phyloP scores from a whole-genome alignment of 2,888 invertebrate genomes.

The Cataglyphis altisquamis region DNA sequence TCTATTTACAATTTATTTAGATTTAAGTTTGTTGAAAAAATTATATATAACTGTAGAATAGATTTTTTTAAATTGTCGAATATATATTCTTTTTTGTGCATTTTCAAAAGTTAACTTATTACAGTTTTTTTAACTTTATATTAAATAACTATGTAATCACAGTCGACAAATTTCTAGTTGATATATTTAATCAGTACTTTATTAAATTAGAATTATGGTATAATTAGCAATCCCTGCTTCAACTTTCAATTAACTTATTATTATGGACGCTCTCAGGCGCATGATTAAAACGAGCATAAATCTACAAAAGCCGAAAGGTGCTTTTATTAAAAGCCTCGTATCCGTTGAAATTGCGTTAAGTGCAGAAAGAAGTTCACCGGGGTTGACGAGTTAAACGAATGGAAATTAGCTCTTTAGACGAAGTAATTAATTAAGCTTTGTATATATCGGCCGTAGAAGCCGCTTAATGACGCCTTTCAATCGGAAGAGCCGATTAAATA shows the following conservation, averaged over 20 bases:
- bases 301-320: slow-evolving; percentile 15
- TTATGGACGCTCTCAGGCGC: neutral
- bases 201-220: slow-evolving; percentile 15
- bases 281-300: slow-evolving; percentile 23
- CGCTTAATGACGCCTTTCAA: slow-evolving; percentile 43
- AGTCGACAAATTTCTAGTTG: neutral
- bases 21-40: neutral
- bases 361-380: slow-evolving; percentile 20
- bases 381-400: slow-evolving; percentile 24
- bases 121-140: neutral
- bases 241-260: slow-evolving; percentile 40
- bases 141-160: neutral
- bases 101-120: neutral
- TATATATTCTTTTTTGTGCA: neutral
- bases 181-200: slow-evolving; percentile 33
- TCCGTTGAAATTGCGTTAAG: slow-evolving; percentile 27
- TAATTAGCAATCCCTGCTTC: neutral
- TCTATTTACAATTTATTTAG: neutral
- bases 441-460: neutral
- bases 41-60: neutral
- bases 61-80: neutral
- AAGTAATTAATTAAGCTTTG: slow-evolving; percentile 48
- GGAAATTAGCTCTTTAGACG: slow-evolving; percentile 40
- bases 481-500: slow-evolving; percentile 31
- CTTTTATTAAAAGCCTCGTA: slow-evolving; percentile 36